Conservation (phyloP, 2,113 vertebrate genomes). For the Ivindomyrus marchei region DNA sequence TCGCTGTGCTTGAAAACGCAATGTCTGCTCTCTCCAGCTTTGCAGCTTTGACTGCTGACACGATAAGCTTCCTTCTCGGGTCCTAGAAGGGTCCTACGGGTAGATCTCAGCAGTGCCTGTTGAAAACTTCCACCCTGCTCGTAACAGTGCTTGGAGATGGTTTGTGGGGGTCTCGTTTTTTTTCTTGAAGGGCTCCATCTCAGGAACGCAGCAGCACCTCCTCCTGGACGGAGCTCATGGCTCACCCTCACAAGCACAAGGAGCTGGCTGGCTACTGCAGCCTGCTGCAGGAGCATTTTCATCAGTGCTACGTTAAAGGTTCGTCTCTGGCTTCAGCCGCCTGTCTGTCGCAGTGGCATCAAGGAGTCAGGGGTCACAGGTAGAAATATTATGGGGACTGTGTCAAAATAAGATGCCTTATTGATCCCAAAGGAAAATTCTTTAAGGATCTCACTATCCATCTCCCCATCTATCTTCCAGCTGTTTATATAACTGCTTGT, state of each 20-base stretch:
- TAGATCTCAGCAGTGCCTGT: background rate
- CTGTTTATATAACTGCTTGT: background rate
- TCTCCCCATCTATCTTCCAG: background rate
- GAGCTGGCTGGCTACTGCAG: slow-evolving; percentile 83
- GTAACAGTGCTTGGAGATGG: background rate
- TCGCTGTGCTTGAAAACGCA: background rate
- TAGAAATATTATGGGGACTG: background rate
- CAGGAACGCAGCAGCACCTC: slow-evolving; percentile 73
- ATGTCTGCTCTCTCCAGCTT: background rate
- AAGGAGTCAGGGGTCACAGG: background rate
- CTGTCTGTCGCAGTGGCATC: background rate
- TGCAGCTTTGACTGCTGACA: slow-evolving; percentile 1
- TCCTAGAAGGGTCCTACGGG: background rate
- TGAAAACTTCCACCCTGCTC: background rate
- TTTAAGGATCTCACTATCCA: background rate
- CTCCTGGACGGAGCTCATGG: slow-evolving; percentile 73
- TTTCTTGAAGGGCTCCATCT: slow-evolving; percentile 69
- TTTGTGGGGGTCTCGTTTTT: background rate
- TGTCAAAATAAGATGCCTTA: background rate
- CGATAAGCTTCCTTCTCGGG: background rate
- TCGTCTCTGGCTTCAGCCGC: slow-evolving; percentile 35
- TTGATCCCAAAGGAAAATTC: background rate
- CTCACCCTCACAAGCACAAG: slow-evolving; percentile 74
- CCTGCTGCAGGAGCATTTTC: slow-evolving; percentile 86
- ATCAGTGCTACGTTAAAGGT: slow-evolving; percentile 89